phyloP scores from a whole-genome alignment of 2,113 vertebrate species.

The Bolborhynchus lineola region DNA sequence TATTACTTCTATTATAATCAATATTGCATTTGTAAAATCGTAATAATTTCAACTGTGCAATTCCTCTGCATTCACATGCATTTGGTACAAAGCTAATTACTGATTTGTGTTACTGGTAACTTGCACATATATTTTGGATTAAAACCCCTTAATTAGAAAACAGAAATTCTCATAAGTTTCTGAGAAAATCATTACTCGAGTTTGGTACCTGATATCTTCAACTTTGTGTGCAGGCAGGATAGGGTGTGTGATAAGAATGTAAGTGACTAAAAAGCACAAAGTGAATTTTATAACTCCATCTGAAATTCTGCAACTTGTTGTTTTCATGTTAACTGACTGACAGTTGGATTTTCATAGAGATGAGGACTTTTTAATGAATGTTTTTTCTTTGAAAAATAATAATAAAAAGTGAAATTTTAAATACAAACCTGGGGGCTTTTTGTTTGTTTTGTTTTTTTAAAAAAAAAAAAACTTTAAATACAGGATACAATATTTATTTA shows the following conservation, averaged over 20 bases:
- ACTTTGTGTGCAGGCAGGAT: background rate
- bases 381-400: background rate
- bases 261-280: background rate
- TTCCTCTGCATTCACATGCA: background rate
- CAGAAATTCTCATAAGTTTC: background rate
- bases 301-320: background rate
- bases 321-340: background rate
- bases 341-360: background rate
- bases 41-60: background rate
- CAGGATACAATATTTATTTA: too few relatives aligned
- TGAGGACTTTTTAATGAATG: background rate
- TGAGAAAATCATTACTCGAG: background rate
- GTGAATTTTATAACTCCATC: background rate
- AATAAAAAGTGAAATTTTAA: too few relatives aligned
- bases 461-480: too few relatives aligned
- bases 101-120: background rate
- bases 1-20: background rate
- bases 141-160: background rate
- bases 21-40: background rate
- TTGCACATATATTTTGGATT: background rate
- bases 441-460: too few relatives aligned
- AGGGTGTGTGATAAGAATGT: too few relatives aligned
- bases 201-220: background rate
- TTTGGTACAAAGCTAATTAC: background rate
- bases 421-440: too few relatives aligned